Evolutionary conservation across 1,140 invertebrate species (phyloP), one percentile per base, ranked within the genome.

Genomic region (Acromyrmex echinatior): DNA sequence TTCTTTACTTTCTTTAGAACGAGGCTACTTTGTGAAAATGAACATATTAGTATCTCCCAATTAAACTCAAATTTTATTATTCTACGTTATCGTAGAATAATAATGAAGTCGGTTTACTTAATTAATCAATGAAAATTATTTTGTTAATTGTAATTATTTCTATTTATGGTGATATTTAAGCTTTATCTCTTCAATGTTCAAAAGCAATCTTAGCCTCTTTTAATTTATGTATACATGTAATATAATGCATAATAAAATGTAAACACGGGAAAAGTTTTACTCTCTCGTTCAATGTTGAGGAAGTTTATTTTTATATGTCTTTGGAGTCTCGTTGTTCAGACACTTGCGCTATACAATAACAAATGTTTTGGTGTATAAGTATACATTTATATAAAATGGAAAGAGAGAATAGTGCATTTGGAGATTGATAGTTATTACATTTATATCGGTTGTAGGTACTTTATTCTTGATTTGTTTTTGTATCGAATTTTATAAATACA

Each of bases 281-380:
- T 76, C 25, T 81, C 49, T 21, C n/a, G 31, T 76, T 63, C 53
- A 76, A 63, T 45, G 28, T 51, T 45, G 56, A 21, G 70, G 49
- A 53, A 70, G 25, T 80, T 86, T 62, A 62, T 80, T 81, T 86
- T 70, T 62, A 81, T 81, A 49, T 51, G 45, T 28, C 56, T 80
- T 81, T 12, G 56, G 21, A 71, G 77, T 76, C 70, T 84, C 80
- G 39, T 82, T 82, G 66, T 74, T 62, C 49, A 9, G 10, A 9
- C 9, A 51, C 70, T 84, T 62, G 68, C 28, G n/a, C 9, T 62
- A 62, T 14, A 84, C n/a, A 35, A 16, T 84, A 84, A 84, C 56
- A 84, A 84, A 84, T 74, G 56, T 74, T 58, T 49, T 25, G 45
- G 21, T 63, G 4, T 35, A 76, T 76, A 62, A 31, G 51, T 49